These are phyloP conservation scores for Philonicus albiceps DNA, from an alignment of 2,888 invertebrate genomes.

Conservation along the genomic window DNA sequence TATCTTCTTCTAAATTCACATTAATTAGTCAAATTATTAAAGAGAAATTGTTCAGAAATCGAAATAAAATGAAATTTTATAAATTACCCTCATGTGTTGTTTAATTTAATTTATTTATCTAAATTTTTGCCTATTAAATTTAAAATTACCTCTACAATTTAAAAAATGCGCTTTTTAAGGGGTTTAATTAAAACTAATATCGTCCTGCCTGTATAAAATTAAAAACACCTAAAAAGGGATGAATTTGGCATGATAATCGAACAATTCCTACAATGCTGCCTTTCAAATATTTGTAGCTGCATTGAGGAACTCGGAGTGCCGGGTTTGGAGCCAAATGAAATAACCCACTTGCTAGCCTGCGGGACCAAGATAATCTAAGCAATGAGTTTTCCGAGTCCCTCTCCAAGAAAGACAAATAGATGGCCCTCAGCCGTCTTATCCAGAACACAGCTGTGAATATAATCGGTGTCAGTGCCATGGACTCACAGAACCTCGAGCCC, in stretches of 20 bases:
- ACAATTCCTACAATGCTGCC: conserved; percentile 54
- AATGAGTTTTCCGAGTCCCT: conserved; percentile 70
- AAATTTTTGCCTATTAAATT: too few species aligned
- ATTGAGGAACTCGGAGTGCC: conserved; percentile 57
- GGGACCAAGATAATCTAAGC: conserved; percentile 75
- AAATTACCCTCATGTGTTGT: background rate
- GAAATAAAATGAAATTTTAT: background rate
- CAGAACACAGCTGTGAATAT: conserved; percentile 94
- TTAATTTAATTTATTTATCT: background rate
- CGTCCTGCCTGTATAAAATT: too few species aligned
- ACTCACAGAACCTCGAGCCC: conserved; percentile 86
- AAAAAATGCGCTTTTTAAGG: background rate
- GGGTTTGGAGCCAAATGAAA: conserved; percentile 70
- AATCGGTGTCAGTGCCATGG: conserved; percentile 92
- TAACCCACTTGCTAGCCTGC: conserved; percentile 79
- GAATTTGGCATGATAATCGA: background rate
- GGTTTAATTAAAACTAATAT: background rate
- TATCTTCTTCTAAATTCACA: conserved; percentile 16
- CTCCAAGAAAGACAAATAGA: conserved; percentile 89
- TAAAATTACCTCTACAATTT: background rate
- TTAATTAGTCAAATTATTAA: conserved; percentile 16
- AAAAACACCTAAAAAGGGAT: background rate
- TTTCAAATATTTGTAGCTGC: conserved; percentile 59
- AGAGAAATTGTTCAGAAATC: conserved; percentile 12
- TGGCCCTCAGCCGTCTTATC: conserved; percentile 86